Evolutionary conservation across 2,797 vertebrate species (phyloP), one percentile per base, ranked within the genome.

Genomic region (Salarias fasciatus): DNA sequence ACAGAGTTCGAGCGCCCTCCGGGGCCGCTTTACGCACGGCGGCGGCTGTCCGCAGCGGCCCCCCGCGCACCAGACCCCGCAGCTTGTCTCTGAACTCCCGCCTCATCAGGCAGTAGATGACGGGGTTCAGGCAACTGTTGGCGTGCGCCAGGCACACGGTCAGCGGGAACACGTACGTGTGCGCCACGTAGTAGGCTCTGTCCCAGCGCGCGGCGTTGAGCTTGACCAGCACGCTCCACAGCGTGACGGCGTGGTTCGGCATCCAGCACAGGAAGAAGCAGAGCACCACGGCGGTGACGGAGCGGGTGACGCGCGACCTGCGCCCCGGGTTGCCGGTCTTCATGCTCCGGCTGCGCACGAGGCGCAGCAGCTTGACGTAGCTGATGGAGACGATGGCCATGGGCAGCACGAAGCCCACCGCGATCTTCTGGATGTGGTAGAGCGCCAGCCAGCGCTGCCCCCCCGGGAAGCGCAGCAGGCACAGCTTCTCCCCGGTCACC

Each of bases 161-260:
- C 57, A 93, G 75, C 0, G 93, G 93, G 78, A 93, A 93, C 52
- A 89, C 89, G 10, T 94, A 94, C 0, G 91, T 92, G 74, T 94
- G 93, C 45, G 91, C 85, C 2, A 87, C 57, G 64, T 94, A 94
- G 42, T 93, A 94, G 0, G 92, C 69, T 4, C 66, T 80, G 77
- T 93, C 88, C 91, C 92, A 94, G 72, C 90, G 61, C 0, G 80
- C 90, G 0, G 51, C 88, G 63, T 93, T 93, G 28, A 93, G 83
- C 67, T 94, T 94, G 56, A 94, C 93, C 69, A 94, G 69, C 5
- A 94, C 93, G 3, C 93, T 91, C 93, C 93, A 94, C 29, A 94
- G 33, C 5, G 93, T 93, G 57, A 91, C 84, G 65, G 90, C 89
- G 1, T 93, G 91, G 67, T 92, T 92, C 1, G 92, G 92, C 89